Base-by-base conservation (phyloP, 2,888 invertebrate species). In the Euzetes globulus region DNA sequence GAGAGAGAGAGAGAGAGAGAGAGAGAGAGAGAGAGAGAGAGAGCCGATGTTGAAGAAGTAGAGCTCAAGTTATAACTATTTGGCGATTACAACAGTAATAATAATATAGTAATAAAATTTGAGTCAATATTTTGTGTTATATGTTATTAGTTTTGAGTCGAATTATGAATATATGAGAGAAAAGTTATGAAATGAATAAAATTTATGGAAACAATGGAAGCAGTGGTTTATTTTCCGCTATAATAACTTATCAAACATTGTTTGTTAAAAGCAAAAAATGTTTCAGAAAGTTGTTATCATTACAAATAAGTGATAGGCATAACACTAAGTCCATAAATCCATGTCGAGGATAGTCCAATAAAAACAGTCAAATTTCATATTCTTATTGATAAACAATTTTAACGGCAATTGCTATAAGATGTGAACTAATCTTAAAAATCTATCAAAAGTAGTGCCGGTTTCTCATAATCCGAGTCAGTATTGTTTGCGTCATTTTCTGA, bases 271-370 rank as follows among this genome's bases (percentile, higher is more conserved):
- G 37, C 25, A 33, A 27, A 58, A 58, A 58, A 58, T 58, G 6
- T 58, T 58, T 58, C 58, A 25, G 13, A 58, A 27, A 58, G 13
- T 17, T 37, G 33, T 63, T 63, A 63, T 63, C 63, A 63, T 33
- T 33, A n/a, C 13, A 15, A 19, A 15, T 13, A 19, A n/a, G 27
- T 17, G 63, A 63, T 63, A 63, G 60, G 27, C 50, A 50, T 27
- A 25, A 60, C 60, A 60, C 27, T 63, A 63, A 63, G 27, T 63
- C 63, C 63, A 63, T 63, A 60, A 60, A 60, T 60, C 60, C 60
- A 22, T 37, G 63, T 63, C 33, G 63, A 63, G 63, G 15, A n/a
- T 63, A 33, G 29, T 58, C 29, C 63, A 63, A 63, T 63, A 37
- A 63, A 63, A 63, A 63, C 63, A 63, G 63, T 63, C 13, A 63